These are phyloP conservation scores for Nomia melanderi DNA, from an alignment of 1,140 invertebrate species.

Conservation along the genomic window DNA sequence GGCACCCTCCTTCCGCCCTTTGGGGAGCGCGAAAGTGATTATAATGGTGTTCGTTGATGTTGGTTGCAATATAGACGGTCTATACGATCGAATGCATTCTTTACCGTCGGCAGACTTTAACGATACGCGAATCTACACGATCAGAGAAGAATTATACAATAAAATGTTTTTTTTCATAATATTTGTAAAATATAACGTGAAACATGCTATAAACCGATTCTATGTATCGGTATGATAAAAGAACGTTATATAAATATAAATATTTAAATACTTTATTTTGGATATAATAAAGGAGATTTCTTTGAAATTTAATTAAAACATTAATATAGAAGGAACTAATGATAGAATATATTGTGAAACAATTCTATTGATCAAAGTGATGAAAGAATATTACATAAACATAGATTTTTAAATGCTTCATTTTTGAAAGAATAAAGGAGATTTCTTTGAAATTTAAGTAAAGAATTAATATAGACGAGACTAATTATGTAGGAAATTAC, in stretches of 20 bases:
- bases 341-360: too few species aligned
- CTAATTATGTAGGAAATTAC: background rate
- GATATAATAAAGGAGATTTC: background rate
- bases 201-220: too few species aligned
- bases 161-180: background rate
- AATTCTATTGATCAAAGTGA: too few species aligned
- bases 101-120: constrained; percentile 83
- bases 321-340: too few species aligned
- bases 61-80: constrained; percentile 83
- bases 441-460: background rate
- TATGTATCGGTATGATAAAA: too few species aligned
- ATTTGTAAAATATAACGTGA: too few species aligned
- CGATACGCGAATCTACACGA: constrained; percentile 89
- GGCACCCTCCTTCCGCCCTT: constrained; percentile 83
- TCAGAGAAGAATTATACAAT: constrained; percentile 37
- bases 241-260: too few species aligned
- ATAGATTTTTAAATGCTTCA: too few species aligned
- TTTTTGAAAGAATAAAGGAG: background rate
- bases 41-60: constrained; percentile 87
- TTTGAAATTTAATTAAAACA: background rate
- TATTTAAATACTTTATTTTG: too few species aligned
- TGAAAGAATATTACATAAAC: too few species aligned
- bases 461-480: too few species aligned
- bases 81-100: constrained; percentile 89
- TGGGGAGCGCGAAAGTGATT: constrained; percentile 85